Evolutionary conservation across 2,113 vertebrate species (phyloP).

Genomic region (Copsychus sechellarum): DNA sequence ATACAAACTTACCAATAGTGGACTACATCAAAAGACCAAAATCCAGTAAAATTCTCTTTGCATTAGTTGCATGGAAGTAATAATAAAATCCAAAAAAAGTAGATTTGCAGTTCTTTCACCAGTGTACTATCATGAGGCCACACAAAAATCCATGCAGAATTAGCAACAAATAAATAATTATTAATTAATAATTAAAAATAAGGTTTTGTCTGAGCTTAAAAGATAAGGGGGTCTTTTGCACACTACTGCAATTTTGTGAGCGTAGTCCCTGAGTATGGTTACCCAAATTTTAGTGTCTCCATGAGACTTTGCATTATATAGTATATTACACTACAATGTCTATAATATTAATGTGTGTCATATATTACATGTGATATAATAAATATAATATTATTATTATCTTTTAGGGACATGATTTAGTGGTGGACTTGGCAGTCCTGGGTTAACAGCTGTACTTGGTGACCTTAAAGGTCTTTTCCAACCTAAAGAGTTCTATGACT

Average conservation of each 20-base stretch:
- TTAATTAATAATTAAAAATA: background rate
- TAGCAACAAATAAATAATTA: background rate
- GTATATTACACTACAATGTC: background rate
- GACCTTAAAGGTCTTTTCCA: background rate
- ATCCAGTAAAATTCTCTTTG: background rate
- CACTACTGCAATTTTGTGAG: background rate
- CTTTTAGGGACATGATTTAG: background rate
- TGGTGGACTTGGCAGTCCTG: background rate
- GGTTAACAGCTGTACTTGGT: background rate
- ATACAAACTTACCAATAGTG: background rate
- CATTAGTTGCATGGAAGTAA: background rate
- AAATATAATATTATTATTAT: background rate
- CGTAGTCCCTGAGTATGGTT: background rate
- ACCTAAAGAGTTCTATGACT: background rate
- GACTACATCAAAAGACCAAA: background rate
- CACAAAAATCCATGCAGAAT: background rate
- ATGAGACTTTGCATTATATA: background rate
- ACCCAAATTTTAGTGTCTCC: background rate
- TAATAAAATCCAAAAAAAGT: background rate
- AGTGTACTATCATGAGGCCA: background rate
- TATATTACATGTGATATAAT: no score
- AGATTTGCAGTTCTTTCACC: background rate
- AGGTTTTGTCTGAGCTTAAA: background rate
- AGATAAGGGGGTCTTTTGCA: background rate
- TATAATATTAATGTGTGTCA: background rate